These are phyloP conservation scores for Nesidiocoris tenuis DNA, from an alignment of 2,888 invertebrate species.

Conservation along the genomic window DNA sequence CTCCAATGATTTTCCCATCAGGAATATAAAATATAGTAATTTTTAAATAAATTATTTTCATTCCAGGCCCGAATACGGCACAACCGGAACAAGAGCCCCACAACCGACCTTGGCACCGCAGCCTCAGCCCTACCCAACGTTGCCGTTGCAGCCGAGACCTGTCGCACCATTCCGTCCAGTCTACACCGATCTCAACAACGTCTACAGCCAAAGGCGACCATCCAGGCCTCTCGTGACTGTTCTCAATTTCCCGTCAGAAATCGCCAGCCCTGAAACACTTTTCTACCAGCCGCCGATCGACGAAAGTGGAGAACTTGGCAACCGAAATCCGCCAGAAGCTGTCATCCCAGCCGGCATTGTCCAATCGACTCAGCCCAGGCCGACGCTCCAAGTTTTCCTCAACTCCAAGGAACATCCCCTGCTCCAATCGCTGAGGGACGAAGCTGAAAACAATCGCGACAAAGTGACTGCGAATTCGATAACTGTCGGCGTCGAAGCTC, in stretches of 20 bases:
- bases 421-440: constrained; percentile 55
- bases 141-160: background rate
- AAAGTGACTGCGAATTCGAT: constrained; percentile 46
- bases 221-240: constrained; percentile 50
- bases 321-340: constrained; percentile 53
- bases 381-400: constrained; percentile 54
- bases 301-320: constrained; percentile 51
- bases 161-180: constrained; percentile 1
- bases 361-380: constrained; percentile 56
- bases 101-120: background rate
- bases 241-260: constrained; percentile 52
- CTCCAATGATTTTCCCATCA: too few relatives aligned
- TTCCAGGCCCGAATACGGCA: constrained; percentile 29
- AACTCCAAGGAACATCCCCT: constrained; percentile 56
- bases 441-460: constrained; percentile 53
- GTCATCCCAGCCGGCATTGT: constrained; percentile 57
- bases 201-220: constrained; percentile 23
- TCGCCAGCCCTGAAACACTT: constrained; percentile 51
- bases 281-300: constrained; percentile 51
- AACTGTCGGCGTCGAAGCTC: constrained; percentile 46
- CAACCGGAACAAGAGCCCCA: background rate
- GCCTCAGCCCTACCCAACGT: background rate
- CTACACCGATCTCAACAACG: constrained; percentile 4
- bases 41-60: too few relatives aligned
- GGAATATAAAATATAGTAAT: too few relatives aligned